A percentile compares a stretch with the other conserved stretches of the same genome.
Conservation (phyloP, 1,140 invertebrate species). For the Drosophila novamexicana region DNA sequence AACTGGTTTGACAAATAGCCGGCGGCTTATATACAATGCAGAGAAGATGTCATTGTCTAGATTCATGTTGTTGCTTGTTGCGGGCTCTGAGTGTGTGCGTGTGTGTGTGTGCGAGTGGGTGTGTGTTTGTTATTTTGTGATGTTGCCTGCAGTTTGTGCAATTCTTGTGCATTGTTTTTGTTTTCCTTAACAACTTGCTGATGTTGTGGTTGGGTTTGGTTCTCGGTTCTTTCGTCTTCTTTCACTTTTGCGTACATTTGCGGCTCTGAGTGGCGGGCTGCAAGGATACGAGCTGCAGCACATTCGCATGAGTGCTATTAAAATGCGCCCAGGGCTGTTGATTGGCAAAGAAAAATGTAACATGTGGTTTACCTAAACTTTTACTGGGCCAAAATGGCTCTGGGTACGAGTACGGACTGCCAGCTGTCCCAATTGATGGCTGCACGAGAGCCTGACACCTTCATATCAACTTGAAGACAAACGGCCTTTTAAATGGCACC, state of each 20-base stretch:
- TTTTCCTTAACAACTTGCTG: constrained; percentile 47
- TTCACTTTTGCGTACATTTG: constrained; percentile 25
- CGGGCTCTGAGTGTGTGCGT: neutral
- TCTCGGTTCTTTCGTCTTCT: constrained; percentile 14
- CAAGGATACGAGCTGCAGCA: constrained; percentile 45
- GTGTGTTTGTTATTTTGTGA: constrained; percentile 32
- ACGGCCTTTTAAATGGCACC: constrained; percentile 38
- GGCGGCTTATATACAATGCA: constrained; percentile 43
- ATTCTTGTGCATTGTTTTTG: constrained; percentile 33
- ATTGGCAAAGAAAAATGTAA: constrained; percentile 51
- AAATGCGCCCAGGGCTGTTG: constrained; percentile 52
- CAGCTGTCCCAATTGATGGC: constrained; percentile 29
- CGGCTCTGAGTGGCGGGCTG: constrained; percentile 13
- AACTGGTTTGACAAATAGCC: constrained; percentile 54
- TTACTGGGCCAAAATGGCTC: constrained; percentile 25
- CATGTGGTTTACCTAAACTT: constrained; percentile 54
- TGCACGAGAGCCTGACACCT: constrained; percentile 40
- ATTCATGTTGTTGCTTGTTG: constrained; percentile 34
- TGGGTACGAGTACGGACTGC: neutral
- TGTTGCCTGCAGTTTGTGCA: constrained; percentile 39
- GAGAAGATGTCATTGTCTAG: constrained; percentile 64
- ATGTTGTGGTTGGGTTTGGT: constrained; percentile 35
- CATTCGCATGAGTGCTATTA: constrained; percentile 45
- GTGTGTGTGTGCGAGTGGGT: constrained; percentile 6
- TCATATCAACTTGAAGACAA: constrained; percentile 39